These are phyloP conservation scores for Asarcornis scutulata DNA, from an alignment of 2,113 vertebrate genomes.

Conservation along the genomic window DNA sequence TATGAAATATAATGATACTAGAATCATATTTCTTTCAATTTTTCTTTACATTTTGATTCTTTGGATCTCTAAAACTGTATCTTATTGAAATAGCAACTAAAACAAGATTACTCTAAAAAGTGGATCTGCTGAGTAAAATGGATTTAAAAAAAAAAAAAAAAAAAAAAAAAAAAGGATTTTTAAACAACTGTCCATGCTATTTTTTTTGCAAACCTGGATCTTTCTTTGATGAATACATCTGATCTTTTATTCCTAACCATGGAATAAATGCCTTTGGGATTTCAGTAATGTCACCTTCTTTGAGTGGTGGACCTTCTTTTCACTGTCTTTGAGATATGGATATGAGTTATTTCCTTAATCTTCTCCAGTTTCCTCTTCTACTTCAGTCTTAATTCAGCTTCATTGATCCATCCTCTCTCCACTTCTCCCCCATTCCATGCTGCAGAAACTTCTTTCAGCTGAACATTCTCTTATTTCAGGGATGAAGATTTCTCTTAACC, in stretches of 20 bases:
- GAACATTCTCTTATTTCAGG: background rate
- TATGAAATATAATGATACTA: background rate
- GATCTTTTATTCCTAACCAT: background rate
- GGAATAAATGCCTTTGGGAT: background rate
- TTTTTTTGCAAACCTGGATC: background rate
- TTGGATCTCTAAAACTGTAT: background rate
- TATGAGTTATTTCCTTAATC: background rate
- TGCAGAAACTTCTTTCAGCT: background rate
- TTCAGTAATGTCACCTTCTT: background rate
- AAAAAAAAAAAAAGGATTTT: background rate
- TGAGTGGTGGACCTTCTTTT: background rate
- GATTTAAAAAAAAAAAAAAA: background rate
- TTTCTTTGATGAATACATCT: background rate
- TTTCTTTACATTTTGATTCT: background rate
- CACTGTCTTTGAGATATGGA: background rate
- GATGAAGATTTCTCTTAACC: background rate
- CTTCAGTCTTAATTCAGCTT: background rate
- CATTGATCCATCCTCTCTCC: background rate
- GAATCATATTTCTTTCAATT: background rate
- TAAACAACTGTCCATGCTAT: rapidly evolving
- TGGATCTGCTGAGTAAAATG: background rate
- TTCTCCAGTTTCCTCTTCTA: background rate
- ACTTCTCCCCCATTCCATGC: background rate
- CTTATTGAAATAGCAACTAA: background rate
- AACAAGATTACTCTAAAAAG: background rate